Evolutionary conservation across 2,888 invertebrate genomes (phyloP), one percentile per base, ranked within the genome.

Genomic region (Nycteola revayana): DNA sequence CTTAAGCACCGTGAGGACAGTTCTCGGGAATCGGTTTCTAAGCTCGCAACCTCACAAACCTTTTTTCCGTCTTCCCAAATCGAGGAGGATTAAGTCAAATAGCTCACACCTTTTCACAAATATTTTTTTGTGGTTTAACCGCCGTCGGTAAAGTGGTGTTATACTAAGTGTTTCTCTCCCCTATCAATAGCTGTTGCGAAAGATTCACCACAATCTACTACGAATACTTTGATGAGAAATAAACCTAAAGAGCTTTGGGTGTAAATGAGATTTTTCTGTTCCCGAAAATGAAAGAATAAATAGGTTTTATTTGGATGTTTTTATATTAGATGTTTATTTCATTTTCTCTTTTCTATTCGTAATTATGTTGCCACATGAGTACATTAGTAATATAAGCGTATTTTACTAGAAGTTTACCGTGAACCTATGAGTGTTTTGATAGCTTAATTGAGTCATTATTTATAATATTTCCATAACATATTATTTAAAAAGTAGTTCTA

Each of bases 11-110:
- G n/a, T n/a, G n/a, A n/a, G 14, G 14, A 14, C 14, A 5, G 14
- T 14, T 14, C 14, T 3, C 21, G 66, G 50, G 69, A 73, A 72
- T 73, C 69, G 71, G 51, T 60, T 52, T 66, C 68, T 77, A 77
- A 81, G 75, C 77, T 49, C 53, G 50, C 65, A 68, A 82, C 83
- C 85, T 21, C 7, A 21, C 21, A n/a, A 21, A 21, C 86, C 83
- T 80, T 86, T 86, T 85, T 83, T 80, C 77, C 80, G 66, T 78
- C 80, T 84, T 80, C 74, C 74, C 79, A 85, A 87, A 87, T 87
- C 81, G 84, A 80, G 79, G 70, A 60, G 82, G 85, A 87, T 86
- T 86, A 86, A 75, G 77, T 66, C 65, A 66, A 59, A 77, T 69
- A 74, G 76, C 78, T 84, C 75, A 72, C 82, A 85, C 83, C 82